Base-by-base conservation (phyloP, 1,140 invertebrate genomes). In the Nylanderia fulva region DNA sequence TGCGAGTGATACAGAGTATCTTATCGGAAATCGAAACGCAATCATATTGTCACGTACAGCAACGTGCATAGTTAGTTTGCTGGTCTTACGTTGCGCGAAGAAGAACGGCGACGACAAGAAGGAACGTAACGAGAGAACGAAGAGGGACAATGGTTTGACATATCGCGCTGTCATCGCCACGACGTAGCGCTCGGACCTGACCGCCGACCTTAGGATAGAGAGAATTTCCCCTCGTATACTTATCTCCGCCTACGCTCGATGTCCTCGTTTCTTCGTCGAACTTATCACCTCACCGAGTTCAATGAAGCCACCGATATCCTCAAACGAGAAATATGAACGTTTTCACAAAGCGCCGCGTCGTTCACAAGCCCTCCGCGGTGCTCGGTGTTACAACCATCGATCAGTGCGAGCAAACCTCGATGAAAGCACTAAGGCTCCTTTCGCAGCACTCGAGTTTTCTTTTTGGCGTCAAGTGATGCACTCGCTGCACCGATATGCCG, bases 151-250 rank as follows among this genome's bases (percentile, higher is more conserved):
- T 92, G 88, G 88, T 91, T 90, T 92, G 92, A 92, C 92, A 89
- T 92, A 92, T 92, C 91, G 87, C 85, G 90, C 91, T 92, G 92
- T 92, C 92, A 92, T 91, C 88, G 86, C 85, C 91, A 92, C 86
- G 80, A 60, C 72, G 80, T 84, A n/a, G n/a, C 48, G 84, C 87
- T 77, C 80, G 79, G 45, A 63, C 82, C 71, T 90, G 84, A 85
- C 88, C 88, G 61, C 86, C 88, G 61, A 72, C 54, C 88, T 29
- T 79, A 36, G 56, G 58, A 42, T 24, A 27, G 52, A 45, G 24
- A 27, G 21, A 18, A 82, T 82, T 29, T 83, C 56, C 68, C 66
- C 39, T 74, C 77, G 68, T 84, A 77, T 89, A 90, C 88, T 90
- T 90, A 90, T 90, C 88, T 90, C 52, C 68, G 79, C 54, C 74